phyloP scores from a whole-genome alignment of 2,797 vertebrate species.

The Melanotaenia nigrans region DNA sequence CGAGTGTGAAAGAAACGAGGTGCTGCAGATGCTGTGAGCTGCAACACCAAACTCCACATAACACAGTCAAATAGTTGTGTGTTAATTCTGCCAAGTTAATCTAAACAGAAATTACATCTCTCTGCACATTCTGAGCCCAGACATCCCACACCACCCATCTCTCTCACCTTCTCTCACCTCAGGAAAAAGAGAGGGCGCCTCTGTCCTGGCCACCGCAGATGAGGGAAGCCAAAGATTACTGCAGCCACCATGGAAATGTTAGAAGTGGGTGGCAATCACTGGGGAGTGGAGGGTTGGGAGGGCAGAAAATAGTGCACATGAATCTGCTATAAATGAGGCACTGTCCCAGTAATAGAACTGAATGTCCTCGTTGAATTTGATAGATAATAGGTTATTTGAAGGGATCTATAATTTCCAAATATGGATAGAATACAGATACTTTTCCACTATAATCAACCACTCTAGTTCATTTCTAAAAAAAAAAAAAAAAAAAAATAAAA shows the following conservation, averaged over 20 bases:
- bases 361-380: slow-evolving; percentile 43
- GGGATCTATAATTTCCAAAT: not conserved
- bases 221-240: slow-evolving; percentile 66
- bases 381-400: not conserved
- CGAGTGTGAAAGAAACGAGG: not conserved
- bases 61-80: slow-evolving; percentile 9
- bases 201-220: slow-evolving; percentile 60
- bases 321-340: slow-evolving; percentile 42
- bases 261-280: slow-evolving; percentile 69
- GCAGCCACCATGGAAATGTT: slow-evolving; percentile 69
- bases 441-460: no score
- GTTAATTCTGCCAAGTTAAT: slow-evolving; percentile 21
- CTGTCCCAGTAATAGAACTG: slow-evolving; percentile 49
- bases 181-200: slow-evolving; percentile 42
- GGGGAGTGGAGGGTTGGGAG: slow-evolving; percentile 53
- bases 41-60: not conserved
- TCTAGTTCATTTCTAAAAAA: no score
- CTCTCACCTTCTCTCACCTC: slow-evolving; percentile 53
- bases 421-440: not conserved
- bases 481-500: no score
- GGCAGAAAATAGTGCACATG: slow-evolving; percentile 36
- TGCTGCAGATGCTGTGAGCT: not conserved
- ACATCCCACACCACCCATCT: slow-evolving; percentile 18
- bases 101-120: slow-evolving; percentile 13
- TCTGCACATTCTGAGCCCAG: not conserved